A percentile compares a stretch with the other conserved stretches of the same genome.
These are phyloP conservation scores for Carcharodon carcharias DNA, from an alignment of 2,797 vertebrate genomes.

Conservation along the genomic window DNA sequence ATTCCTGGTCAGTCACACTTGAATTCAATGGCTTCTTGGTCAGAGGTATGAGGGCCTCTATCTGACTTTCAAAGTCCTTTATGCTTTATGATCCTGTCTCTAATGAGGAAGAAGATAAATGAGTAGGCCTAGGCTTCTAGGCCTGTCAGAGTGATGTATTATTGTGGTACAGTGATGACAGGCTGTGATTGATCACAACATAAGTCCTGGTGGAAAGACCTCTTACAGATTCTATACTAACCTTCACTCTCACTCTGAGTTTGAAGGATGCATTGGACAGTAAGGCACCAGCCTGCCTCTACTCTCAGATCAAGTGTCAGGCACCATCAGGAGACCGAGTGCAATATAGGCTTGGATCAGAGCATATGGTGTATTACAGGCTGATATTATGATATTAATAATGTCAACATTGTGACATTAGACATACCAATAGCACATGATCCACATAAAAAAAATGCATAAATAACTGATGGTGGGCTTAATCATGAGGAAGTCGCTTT, in stretches of 20 bases:
- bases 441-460: not conserved
- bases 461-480: not conserved
- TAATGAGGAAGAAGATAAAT: not conserved
- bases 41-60: not conserved
- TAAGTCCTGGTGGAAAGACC: not conserved
- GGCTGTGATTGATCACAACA: conserved; percentile 17
- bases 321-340: not conserved
- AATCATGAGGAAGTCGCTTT: not conserved
- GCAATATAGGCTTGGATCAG: not conserved
- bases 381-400: not conserved
- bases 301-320: not conserved
- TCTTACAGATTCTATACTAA: not conserved
- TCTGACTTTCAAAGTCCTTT: not conserved
- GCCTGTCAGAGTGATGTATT: conserved; percentile 24
- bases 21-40: not conserved
- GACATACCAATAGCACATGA: not conserved
- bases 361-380: not conserved
- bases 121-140: not conserved
- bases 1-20: not conserved
- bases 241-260: not conserved
- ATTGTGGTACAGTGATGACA: not conserved
- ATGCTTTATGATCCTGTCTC: not conserved
- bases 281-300: not conserved
- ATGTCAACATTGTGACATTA: too few relatives aligned
- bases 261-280: not conserved